phyloP scores from a whole-genome alignment of 2,113 vertebrate genomes.

The Melierax canorus region DNA sequence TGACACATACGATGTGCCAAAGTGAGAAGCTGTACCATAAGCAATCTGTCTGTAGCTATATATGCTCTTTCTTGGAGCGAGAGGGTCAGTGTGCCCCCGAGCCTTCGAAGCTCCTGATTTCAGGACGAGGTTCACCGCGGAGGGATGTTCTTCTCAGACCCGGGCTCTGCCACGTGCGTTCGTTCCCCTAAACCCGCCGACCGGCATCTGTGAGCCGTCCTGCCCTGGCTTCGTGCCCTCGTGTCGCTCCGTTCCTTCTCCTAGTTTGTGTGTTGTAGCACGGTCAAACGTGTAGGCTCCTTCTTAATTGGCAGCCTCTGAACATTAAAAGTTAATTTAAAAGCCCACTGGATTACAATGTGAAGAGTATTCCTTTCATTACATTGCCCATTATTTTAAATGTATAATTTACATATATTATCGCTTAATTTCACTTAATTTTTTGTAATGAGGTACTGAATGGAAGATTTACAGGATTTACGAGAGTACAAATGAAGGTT shows the following conservation, averaged over 20 bases:
- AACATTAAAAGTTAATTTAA: slow-evolving; percentile 27
- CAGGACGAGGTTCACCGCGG: background rate
- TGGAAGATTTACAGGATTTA: background rate
- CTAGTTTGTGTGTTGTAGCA: background rate
- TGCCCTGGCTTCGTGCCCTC: background rate
- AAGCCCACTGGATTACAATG: background rate
- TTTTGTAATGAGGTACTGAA: background rate
- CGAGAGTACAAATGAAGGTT: background rate
- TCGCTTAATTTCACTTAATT: background rate
- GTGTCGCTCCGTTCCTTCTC: background rate
- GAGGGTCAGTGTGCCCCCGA: background rate
- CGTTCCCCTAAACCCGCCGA: background rate
- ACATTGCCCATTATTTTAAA: slow-evolving; percentile 23
- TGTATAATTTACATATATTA: slow-evolving; percentile 30
- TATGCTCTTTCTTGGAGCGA: background rate
- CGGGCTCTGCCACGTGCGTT: rapidly evolving
- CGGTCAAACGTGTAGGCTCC: background rate
- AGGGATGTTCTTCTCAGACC: background rate
- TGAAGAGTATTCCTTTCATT: slow-evolving; percentile 9
- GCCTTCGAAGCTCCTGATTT: background rate
- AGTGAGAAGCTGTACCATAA: background rate
- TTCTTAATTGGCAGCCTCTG: background rate
- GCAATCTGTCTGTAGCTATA: background rate
- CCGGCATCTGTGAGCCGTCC: background rate
- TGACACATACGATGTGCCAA: background rate